Conservation (phyloP, 2,113 vertebrate species). For the Petaurus breviceps region DNA sequence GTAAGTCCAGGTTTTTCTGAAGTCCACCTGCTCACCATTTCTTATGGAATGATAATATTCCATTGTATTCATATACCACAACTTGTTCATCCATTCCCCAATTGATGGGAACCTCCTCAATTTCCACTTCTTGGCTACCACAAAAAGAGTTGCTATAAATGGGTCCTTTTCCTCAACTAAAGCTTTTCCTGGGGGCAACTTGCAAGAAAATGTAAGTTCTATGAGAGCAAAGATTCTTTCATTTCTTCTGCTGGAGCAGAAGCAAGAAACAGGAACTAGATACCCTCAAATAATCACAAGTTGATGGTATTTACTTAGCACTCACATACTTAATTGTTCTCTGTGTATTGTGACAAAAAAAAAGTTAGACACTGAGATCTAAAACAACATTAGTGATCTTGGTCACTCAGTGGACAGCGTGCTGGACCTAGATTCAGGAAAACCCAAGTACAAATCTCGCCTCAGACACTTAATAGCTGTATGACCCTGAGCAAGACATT, state of each 20-base stretch:
- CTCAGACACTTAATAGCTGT: background rate
- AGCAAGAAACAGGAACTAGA: conserved; percentile 22
- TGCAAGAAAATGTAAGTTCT: background rate
- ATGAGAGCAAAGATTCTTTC: background rate
- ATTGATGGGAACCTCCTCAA: too few species aligned
- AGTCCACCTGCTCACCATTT: too few species aligned
- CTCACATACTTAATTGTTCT: background rate
- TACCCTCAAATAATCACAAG: conserved; percentile 27
- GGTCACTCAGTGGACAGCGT: background rate
- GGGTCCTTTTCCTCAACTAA: background rate
- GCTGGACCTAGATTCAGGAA: background rate
- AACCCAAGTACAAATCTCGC: background rate
- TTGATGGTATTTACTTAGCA: conserved; percentile 3
- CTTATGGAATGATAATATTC: too few species aligned
- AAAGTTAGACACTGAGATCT: background rate
- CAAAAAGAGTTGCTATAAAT: too few species aligned
- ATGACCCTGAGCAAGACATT: background rate
- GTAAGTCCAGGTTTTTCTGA: too few species aligned
- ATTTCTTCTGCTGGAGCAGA: conserved; percentile 21
- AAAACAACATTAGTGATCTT: background rate
- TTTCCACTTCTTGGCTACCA: too few species aligned
- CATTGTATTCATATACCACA: too few species aligned
- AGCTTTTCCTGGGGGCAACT: background rate
- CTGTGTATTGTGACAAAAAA: background rate
- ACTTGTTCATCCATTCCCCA: too few species aligned